These are phyloP conservation scores for Chloroclysta siterata DNA, from an alignment of 2,888 invertebrate genomes.

Conservation along the genomic window DNA sequence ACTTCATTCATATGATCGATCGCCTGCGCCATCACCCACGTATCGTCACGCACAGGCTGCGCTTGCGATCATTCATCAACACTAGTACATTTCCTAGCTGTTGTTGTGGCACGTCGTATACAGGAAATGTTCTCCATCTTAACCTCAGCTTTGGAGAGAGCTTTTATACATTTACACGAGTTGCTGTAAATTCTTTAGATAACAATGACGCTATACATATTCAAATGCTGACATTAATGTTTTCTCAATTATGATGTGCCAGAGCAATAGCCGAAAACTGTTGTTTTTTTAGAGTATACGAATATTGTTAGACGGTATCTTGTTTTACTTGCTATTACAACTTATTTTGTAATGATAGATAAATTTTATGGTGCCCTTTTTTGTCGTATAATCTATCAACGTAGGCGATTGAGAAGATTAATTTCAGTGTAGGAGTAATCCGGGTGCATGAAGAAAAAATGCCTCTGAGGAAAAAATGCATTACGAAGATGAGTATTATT, in stretches of 20 bases:
- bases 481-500: neutral
- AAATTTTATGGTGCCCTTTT: conserved; percentile 34
- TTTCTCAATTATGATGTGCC: neutral
- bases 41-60: conserved; percentile 62
- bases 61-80: conserved; percentile 45
- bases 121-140: conserved; percentile 1
- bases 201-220: neutral
- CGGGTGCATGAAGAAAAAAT: conserved; percentile 36
- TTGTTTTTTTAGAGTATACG: conserved; percentile 12
- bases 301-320: conserved; percentile 16
- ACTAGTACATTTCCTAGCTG: conserved; percentile 37
- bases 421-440: conserved; percentile 33
- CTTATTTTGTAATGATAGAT: conserved; percentile 47
- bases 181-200: neutral
- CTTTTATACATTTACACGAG: conserved; percentile 1
- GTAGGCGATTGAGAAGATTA: conserved; percentile 40
- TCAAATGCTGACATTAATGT: neutral
- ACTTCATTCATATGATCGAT: conserved; percentile 77
- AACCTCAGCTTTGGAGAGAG: neutral
- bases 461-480: conserved; percentile 9
- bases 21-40: conserved; percentile 70
- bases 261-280: conserved; percentile 1
- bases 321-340: conserved; percentile 45
- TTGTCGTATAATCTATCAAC: conserved; percentile 37
- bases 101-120: conserved; percentile 17